Evolutionary conservation across 2,797 vertebrate species (phyloP), one percentile per base, ranked within the genome.

Genomic region (Antennarius maculatus): DNA sequence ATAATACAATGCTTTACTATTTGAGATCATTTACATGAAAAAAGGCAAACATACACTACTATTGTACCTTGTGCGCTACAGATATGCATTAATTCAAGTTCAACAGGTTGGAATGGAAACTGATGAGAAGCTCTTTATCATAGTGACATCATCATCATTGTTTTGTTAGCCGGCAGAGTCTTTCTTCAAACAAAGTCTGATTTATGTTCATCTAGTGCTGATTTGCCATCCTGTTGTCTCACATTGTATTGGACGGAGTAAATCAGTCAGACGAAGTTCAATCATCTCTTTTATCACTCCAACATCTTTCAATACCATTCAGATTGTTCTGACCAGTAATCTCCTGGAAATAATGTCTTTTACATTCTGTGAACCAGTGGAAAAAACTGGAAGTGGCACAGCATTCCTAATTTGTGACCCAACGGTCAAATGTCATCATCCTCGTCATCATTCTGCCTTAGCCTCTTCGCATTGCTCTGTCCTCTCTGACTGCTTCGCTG

Each of bases 371-470:
- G 34, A 76, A 54, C 54, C 68, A 57, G 12, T 39, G 48, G 52
- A 69, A 53, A 80, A 69, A 79, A 48, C 15, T 63, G 51, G 66
- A 53, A 65, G 69, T 71, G 34, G 56, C 62, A 78, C 42, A 12
- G 49, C 56, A 60, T 56, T 59, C 71, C 58, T 8, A 80, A 62
- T 71, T 27, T 61, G 47, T 18, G 34, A 18, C 60, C 60, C 67
- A 61, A 65, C 66, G 61, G 69, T 92, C 90, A 92, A 81, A 92
- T 83, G 23, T 90, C 88, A 37, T 89, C 84, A 1, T 90, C 84
- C 5, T 90, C 79, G 1, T 88, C 86, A 28, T 86, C 79, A 18
- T 86, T 82, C 56, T 80, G 80, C 77, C 70, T 80, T 56, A 89
- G 84, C 82, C 86, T 82, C 45, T 66, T 77, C 47, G 88, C 85